Base-by-base conservation (phyloP, 2,888 invertebrate genomes). In the Pseudococcus viburni region DNA sequence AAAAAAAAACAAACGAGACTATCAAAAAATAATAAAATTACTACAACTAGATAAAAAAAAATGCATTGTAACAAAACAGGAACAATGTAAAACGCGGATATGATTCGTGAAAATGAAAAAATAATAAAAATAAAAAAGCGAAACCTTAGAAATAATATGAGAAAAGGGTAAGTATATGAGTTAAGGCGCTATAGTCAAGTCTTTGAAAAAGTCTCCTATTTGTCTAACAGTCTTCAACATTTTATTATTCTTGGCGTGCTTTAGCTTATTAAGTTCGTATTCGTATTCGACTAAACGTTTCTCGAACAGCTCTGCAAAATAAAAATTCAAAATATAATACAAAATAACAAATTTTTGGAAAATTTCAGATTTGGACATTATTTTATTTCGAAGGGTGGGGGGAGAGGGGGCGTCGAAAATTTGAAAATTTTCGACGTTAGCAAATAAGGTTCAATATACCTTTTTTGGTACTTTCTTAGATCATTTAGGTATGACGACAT, bases 141-240 rank as follows among this genome's bases (percentile, higher is more conserved):
- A 33, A 83, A 83, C n/a, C 55, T 84, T 51, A 26, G 15, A 9
- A 26, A 17, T 19, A 26, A 17, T 19, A 59, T 33, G 33, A 80
- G 46, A 46, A 80, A 80, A 46, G 19, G 42, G 42, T 59, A 80
- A 80, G 42, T 26, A 48, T 51, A 48, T 48, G n/a, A 86, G 42
- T 42, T 84, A 89, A 80, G 86, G 88, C 59, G 88, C 88, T 84
- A 90, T 90, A 42, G 91, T 90, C 90, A 91, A 91, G 89, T 91
- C 91, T 90, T 91, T 91, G 88, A 91, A 90, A 84, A 91, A 91
- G 89, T 91, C 91, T 89, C 91, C 91, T 89, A 91, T 89, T 83
- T 90, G 91, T 89, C 90, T 91, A 55, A 91, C 90, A 89, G 91
- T 91, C 89, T 90, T 91, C 88, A 90, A 90, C n/a, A 91, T 88